phyloP scores from a whole-genome alignment of 2,797 vertebrate species.

The Ambastaia sidthimunki region DNA sequence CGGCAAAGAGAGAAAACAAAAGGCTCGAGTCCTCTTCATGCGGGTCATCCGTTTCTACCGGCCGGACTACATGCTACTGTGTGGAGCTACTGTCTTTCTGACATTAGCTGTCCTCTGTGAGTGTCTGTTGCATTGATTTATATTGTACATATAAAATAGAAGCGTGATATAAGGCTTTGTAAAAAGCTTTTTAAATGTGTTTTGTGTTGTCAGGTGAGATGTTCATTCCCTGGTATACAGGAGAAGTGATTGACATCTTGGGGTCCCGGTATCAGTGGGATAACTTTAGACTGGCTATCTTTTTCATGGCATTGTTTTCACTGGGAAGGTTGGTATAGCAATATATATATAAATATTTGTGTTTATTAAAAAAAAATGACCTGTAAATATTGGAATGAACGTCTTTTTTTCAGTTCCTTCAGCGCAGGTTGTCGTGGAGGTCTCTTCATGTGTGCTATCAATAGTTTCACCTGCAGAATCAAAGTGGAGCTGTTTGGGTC shows the following conservation, averaged over 20 bases:
- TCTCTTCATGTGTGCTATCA: conserved; percentile 66
- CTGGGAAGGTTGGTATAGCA: conserved; percentile 53
- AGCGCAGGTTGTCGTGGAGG: conserved; percentile 75
- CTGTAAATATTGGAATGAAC: neutral
- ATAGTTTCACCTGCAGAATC: conserved; percentile 65
- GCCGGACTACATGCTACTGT: conserved; percentile 67
- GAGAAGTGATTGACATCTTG: conserved; percentile 83
- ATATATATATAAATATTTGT: neutral
- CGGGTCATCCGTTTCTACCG: conserved; percentile 71
- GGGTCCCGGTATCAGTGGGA: conserved; percentile 70
- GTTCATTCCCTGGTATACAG: conserved; percentile 83
- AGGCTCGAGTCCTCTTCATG: conserved; percentile 67
- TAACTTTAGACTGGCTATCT: conserved; percentile 72
- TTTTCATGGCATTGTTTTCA: conserved; percentile 76
- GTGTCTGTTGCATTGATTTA: conserved; percentile 49
- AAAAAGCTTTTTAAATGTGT: conserved; percentile 52
- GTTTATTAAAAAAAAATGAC: neutral
- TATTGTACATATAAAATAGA: neutral
- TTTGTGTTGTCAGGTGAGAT: conserved; percentile 76
- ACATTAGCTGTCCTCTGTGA: conserved; percentile 79
- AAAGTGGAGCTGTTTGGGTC: conserved; percentile 70
- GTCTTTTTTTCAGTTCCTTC: conserved; percentile 66
- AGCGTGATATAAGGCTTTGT: neutral
- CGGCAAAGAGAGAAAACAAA: conserved; percentile 60
- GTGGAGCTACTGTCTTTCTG: conserved; percentile 75